These are phyloP conservation scores for Pristionchus japonicus DNA, from an alignment of 2,888 invertebrate species.

Conservation along the genomic window DNA sequence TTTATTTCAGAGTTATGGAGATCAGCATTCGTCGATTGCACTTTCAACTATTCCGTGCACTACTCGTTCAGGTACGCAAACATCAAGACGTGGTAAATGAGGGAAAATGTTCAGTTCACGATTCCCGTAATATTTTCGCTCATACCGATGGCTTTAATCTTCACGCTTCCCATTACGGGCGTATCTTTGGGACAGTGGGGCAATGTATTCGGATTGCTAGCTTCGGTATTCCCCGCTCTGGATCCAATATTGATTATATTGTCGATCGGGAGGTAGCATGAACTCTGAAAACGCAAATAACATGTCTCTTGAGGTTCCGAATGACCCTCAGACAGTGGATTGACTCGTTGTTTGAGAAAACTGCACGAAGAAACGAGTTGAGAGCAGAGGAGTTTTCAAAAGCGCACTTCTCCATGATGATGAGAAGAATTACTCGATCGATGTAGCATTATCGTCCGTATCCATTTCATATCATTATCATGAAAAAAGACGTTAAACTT, in stretches of 20 bases:
- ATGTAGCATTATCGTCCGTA: background rate
- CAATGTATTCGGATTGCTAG: background rate
- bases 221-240: background rate
- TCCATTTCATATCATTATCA: background rate
- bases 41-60: background rate
- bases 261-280: background rate
- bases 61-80: background rate
- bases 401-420: background rate
- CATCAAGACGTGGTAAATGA: no score
- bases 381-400: background rate
- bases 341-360: background rate
- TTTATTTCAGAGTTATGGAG: background rate
- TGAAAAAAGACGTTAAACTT: no score
- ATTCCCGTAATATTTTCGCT: background rate
- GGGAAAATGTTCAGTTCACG: background rate
- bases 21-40: background rate
- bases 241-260: background rate
- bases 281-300: no score
- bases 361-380: background rate
- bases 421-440: background rate
- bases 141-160: background rate
- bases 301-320: background rate
- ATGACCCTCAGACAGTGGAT: background rate
- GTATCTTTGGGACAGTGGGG: background rate
- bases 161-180: background rate